Conservation (phyloP, 2,113 vertebrate genomes). For the Hyperopisus bebe region DNA sequence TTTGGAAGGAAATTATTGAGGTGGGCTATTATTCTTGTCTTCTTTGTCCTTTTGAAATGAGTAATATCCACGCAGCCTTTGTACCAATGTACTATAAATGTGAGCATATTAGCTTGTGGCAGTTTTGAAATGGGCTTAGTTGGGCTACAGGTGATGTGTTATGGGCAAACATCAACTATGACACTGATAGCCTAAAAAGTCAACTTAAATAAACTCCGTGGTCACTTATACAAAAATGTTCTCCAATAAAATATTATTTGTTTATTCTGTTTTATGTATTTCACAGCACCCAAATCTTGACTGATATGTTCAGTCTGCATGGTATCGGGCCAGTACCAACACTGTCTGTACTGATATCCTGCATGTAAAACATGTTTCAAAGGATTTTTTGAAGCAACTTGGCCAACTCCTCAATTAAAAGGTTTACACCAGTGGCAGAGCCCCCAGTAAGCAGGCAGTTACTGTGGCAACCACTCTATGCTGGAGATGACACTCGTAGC, state of each 20-base stretch:
- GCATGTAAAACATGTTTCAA: background rate
- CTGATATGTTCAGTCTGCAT: background rate
- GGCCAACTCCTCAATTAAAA: slow-evolving; percentile 25
- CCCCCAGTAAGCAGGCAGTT: slow-evolving; percentile 17
- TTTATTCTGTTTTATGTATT: background rate
- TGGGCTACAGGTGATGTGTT: background rate
- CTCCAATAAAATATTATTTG: background rate
- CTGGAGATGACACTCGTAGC: slow-evolving; percentile 5
- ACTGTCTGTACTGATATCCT: background rate
- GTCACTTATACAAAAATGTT: background rate
- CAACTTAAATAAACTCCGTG: background rate
- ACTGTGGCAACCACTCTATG: slow-evolving; percentile 28
- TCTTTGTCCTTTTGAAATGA: background rate
- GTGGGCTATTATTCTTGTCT: background rate
- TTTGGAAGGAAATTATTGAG: background rate
- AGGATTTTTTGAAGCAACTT: slow-evolving; percentile 14
- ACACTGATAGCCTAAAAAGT: background rate
- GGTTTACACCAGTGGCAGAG: background rate
- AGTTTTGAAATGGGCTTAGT: background rate
- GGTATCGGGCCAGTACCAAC: background rate
- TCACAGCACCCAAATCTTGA: background rate
- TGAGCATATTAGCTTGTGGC: background rate
- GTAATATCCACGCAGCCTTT: background rate
- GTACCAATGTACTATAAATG: background rate
- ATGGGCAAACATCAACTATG: background rate